Conservation (phyloP, 2,797 vertebrate genomes). For the Chelon labrosus region DNA sequence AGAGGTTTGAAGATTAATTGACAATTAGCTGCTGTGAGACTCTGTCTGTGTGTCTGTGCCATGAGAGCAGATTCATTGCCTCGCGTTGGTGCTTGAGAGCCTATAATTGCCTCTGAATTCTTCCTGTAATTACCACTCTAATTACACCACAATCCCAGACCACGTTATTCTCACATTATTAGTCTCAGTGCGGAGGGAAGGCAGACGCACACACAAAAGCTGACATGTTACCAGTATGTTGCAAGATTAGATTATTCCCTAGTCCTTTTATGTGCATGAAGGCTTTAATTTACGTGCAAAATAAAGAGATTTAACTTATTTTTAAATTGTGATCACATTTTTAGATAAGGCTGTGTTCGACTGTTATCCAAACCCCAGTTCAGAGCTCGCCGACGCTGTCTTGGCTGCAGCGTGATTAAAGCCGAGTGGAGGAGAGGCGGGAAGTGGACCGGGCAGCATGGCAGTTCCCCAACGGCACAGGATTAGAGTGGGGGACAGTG, state of each 20-base stretch:
- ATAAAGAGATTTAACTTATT: conserved; percentile 17
- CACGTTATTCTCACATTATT: conserved; percentile 52
- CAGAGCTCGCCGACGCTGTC: conserved; percentile 33
- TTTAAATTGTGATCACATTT: conserved; percentile 16
- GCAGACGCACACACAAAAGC: background rate
- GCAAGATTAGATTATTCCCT: background rate
- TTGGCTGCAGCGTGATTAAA: conserved; percentile 74
- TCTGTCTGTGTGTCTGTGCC: conserved; percentile 37
- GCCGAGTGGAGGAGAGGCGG: conserved; percentile 57
- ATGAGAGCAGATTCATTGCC: conserved; percentile 46
- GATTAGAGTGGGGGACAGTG: conserved; percentile 75
- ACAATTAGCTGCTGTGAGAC: conserved; percentile 56
- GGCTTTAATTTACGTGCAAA: background rate
- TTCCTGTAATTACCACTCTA: conserved; percentile 75
- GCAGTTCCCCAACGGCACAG: conserved; percentile 56
- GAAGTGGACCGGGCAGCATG: conserved; percentile 63
- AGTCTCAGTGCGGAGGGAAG: conserved; percentile 7
- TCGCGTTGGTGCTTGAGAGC: conserved; percentile 45
- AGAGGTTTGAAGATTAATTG: conserved; percentile 67
- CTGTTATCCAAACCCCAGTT: conserved; percentile 47
- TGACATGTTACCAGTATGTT: background rate
- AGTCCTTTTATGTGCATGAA: background rate
- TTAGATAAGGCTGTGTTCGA: conserved; percentile 17
- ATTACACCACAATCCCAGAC: conserved; percentile 62
- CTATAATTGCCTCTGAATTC: conserved; percentile 73